These are phyloP conservation scores for Thryonomys swinderianus DNA, from an alignment of 2,113 vertebrate species.

Conservation along the genomic window DNA sequence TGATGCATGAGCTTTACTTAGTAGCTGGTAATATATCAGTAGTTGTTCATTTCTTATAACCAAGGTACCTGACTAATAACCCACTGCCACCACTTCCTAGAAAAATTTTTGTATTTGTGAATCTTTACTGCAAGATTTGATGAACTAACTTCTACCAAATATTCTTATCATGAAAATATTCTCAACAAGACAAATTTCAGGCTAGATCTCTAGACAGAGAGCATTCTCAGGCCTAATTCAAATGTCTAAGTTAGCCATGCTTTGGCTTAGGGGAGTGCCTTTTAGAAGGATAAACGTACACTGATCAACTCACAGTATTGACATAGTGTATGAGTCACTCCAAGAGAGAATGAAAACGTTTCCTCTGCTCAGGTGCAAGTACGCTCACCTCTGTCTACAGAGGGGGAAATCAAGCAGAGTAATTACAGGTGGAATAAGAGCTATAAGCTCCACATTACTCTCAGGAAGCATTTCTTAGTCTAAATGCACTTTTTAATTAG, in stretches of 20 bases:
- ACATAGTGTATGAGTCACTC: not conserved
- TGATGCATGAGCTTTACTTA: too few species aligned
- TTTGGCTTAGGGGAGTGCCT: not conserved
- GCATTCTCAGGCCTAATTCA: not conserved
- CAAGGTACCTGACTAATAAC: too few species aligned
- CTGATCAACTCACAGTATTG: not conserved
- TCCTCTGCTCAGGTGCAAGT: not conserved
- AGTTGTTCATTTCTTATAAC: too few species aligned
- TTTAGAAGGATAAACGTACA: not conserved
- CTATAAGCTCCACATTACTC: conserved; percentile 55
- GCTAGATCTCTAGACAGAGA: not conserved
- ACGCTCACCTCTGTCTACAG: not conserved
- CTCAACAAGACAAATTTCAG: not conserved
- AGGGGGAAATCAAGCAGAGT: not conserved
- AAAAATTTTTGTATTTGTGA: not conserved
- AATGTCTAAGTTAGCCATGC: not conserved
- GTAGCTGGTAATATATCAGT: too few species aligned
- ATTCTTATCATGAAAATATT: not conserved
- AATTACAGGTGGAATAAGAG: conserved; percentile 63
- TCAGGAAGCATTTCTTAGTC: conserved; percentile 75
- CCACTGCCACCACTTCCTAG: not conserved
- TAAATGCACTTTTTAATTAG: conserved; percentile 77
- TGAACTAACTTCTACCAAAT: not conserved
- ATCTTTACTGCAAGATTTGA: not conserved
- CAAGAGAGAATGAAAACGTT: not conserved